phyloP scores from a whole-genome alignment of 2,888 invertebrate genomes.

The Heliconius ethilla region DNA sequence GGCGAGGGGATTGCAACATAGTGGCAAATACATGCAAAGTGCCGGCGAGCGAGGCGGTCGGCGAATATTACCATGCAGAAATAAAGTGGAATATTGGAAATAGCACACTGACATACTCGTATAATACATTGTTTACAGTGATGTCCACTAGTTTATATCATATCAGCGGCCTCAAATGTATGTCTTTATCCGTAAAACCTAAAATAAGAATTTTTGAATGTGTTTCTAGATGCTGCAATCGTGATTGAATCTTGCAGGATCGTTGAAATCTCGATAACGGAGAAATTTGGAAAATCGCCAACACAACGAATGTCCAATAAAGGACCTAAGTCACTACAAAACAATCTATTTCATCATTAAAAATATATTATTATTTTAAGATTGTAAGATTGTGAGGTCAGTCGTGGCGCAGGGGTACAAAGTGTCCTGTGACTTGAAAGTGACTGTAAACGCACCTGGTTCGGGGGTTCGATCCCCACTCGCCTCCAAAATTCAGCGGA shows the following conservation, averaged over 20 bases:
- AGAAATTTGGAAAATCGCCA: background rate
- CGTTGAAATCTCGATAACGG: background rate
- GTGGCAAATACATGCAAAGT: conserved; percentile 38
- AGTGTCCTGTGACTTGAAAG: too few species aligned
- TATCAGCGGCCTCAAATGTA: conserved; percentile 47
- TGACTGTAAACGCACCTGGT: too few species aligned
- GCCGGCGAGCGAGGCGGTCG: conserved; percentile 22
- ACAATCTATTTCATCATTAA: too few species aligned
- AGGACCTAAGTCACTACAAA: background rate
- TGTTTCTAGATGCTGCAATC: conserved; percentile 31
- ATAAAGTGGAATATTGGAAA: conserved; percentile 44
- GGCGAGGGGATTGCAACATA: conserved; percentile 42
- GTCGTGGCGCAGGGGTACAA: too few species aligned
- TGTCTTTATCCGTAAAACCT: conserved; percentile 31
- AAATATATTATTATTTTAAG: too few species aligned
- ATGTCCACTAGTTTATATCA: conserved; percentile 45
- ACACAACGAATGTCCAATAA: background rate
- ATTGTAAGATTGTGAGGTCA: too few species aligned
- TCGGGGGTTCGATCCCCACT: too few species aligned
- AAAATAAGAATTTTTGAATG: conserved; percentile 34
- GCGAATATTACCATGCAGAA: conserved; percentile 37
- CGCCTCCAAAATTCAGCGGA: too few species aligned
- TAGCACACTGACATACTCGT: conserved; percentile 37
- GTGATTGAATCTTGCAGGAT: conserved; percentile 1
- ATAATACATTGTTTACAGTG: conserved; percentile 42